Evolutionary conservation across 2,113 vertebrate genomes (phyloP).

Genomic region (Colius striatus): DNA sequence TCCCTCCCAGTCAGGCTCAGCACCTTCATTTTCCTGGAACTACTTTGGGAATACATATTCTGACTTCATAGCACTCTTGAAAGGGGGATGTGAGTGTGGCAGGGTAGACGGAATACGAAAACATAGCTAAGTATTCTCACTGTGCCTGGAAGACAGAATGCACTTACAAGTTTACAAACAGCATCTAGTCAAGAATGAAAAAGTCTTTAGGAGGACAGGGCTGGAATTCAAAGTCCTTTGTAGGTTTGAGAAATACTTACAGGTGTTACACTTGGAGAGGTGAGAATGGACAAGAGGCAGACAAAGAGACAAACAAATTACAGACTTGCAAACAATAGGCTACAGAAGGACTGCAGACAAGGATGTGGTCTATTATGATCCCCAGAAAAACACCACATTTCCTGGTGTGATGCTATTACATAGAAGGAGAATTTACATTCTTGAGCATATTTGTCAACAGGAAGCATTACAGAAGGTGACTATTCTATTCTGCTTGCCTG

Average conservation of each 20-base stretch:
- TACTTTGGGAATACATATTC: not conserved
- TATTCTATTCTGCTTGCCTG: slow-evolving; percentile 9
- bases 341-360: slow-evolving; percentile 23
- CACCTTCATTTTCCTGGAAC: not conserved
- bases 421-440: slow-evolving; percentile 37
- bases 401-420: slow-evolving; percentile 27
- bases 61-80: not conserved
- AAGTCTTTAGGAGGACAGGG: not conserved
- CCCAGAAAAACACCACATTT: slow-evolving; percentile 14
- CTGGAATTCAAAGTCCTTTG: not conserved
- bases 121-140: not conserved
- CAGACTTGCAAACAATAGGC: slow-evolving; percentile 20
- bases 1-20: not conserved
- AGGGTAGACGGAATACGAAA: not conserved
- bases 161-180: not conserved
- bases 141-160: not conserved
- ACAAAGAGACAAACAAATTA: slow-evolving; percentile 24
- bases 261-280: not conserved
- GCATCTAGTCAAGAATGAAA: not conserved
- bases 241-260: not conserved
- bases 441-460: slow-evolving; percentile 18
- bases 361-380: slow-evolving; percentile 33
- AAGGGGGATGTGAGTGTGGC: not conserved
- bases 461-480: slow-evolving; percentile 26
- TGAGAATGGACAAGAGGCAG: not conserved